Base-by-base conservation (phyloP, 2,113 vertebrate genomes). In the Stigmatopora nigra region DNA sequence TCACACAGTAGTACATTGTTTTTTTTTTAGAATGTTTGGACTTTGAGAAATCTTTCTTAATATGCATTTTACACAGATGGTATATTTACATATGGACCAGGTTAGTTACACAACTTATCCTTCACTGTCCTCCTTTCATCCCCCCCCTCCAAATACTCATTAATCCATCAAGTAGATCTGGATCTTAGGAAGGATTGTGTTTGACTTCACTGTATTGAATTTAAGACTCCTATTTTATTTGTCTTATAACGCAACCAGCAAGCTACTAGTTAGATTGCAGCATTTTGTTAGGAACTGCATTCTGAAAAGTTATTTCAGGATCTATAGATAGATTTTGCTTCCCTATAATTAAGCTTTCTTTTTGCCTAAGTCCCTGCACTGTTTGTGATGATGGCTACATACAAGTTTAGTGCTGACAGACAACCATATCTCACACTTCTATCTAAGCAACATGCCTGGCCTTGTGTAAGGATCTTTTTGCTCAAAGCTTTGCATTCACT, bases 401-500 rank as follows among this genome's bases (percentile, higher is more conserved):
- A 61, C 64, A 63, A 1, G 49, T 58, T 69, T 31, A 46, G 44
- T 48, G 31, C 0, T 45, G 62, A 69, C 31, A 61, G 67, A 77
- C 72, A 75, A 31, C 25, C 66, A 36, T 66, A 72, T 13, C 68
- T n/a, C 65, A 51, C 68, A 63, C 61, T 64, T 62, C 52, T 63
- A 19, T 63, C 49, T 31, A n/a, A 65, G 71, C 25, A 52, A 69
- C 76, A 44, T 64, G 79, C 71, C 79, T 78, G 79, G 68, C 79
- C 84, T 74, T 79, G 77, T 61, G 20, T 61, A 80, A 81, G 69
- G 79, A 72, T 64, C 64, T 11, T 82, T 67, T 83, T 85, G 73
- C 76, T 76, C n/a, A 64, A 70, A 78, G 69, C 70, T 55, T 25
- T 69, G 6, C 10, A 38, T 60, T 13, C 14, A 44, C 2, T 13